Conservation (phyloP, 1,140 invertebrate species). For the Diuraphis noxia region DNA sequence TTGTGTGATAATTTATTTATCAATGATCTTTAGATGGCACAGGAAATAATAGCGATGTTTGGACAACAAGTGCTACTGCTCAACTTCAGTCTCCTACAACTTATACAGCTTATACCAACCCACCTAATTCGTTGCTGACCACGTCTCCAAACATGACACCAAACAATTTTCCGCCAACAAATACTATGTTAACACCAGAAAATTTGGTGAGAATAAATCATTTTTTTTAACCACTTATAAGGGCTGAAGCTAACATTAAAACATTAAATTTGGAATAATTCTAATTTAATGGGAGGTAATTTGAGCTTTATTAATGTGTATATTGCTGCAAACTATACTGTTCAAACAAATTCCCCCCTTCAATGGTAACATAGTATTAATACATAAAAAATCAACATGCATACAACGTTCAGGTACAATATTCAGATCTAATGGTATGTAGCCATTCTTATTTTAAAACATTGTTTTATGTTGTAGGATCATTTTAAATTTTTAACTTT, state of each 20-base stretch:
- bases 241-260: neutral
- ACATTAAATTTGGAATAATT: neutral
- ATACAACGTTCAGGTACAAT: neutral
- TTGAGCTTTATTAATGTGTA: constrained; percentile 2
- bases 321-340: neutral
- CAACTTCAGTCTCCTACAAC: constrained; percentile 55
- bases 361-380: neutral
- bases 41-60: constrained; percentile 47
- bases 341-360: neutral
- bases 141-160: constrained; percentile 33
- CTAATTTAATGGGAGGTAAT: neutral
- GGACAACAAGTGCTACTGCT: constrained; percentile 48
- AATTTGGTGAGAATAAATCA: constrained; percentile 1
- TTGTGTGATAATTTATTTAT: neutral
- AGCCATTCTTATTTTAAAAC: neutral
- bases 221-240: constrained; percentile 1
- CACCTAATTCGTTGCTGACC: constrained; percentile 55
- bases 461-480: neutral
- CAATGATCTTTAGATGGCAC: constrained; percentile 3
- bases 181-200: constrained; percentile 32
- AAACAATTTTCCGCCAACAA: constrained; percentile 46
- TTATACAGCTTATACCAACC: constrained; percentile 57
- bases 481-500: neutral
- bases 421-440: neutral
- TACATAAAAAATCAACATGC: neutral